Evolutionary conservation across 2,888 invertebrate species (phyloP), one percentile per base, ranked within the genome.

Genomic region (Acanthosepion pharaonis): DNA sequence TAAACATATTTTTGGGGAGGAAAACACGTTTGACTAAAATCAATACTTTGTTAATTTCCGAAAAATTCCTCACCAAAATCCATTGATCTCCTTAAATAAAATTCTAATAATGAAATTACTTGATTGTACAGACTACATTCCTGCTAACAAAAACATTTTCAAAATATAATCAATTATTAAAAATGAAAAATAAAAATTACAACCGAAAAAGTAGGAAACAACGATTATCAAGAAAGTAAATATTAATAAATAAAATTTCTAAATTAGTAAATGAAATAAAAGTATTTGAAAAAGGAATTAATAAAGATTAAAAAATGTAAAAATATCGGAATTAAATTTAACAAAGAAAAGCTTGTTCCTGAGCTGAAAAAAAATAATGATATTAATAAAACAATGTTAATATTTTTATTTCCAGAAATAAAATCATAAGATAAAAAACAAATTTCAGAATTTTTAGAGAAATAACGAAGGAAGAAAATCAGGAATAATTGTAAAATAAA

Each of bases 31-130:
- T 33, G n/a, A 78, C n/a, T 78, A 78, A 78, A 78, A 78, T 78
- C 78, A 78, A 78, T 78, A 78, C n/a, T 78, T n/a, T 78, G n/a
- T n/a, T 78, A 78, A 78, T 78, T 78, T 78, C 78, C n/a, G 78
- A 78, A 78, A 78, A n/a, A 78, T 78, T 78, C 78, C 78, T 78
- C 78, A 78, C 78, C 78, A 78, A 78, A 78, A 78, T 78, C 78
- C 78, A 78, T 78, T 78, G 78, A 78, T 78, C 78, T 33, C 78
- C 78, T 78, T 78, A 78, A 78, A 78, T 78, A 78, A 78, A 78
- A 78, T 78, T 78, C n/a, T 78, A 78, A 78, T 78, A 78, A 78
- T 78, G 78, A 78, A 78, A 78, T 78, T 78, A 78, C 78, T 78
- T 78, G 78, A 78, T 78, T 78, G 78, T 78, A 78, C 78, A 78